Conservation (phyloP, 2,113 vertebrate genomes). For the Platysternon megacephalum region DNA sequence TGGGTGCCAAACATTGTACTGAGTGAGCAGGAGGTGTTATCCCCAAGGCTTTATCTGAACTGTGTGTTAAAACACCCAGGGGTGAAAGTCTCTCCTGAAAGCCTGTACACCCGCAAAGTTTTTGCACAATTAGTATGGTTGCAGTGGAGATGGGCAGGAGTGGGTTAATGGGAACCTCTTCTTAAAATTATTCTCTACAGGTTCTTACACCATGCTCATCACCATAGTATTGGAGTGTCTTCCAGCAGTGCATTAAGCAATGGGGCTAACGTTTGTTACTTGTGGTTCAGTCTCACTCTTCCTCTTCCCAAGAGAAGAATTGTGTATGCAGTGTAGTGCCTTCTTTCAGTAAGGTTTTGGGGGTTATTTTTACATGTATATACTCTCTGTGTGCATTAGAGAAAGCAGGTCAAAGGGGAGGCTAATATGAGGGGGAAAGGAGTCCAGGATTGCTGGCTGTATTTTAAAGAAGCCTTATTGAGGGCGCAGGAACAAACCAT, state of each 20-base stretch:
- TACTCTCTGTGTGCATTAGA: neutral
- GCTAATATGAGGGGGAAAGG: no score
- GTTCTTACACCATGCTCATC: neutral
- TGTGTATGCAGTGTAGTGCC: neutral
- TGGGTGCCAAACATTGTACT: neutral
- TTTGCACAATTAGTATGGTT: neutral
- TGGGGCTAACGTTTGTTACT: neutral
- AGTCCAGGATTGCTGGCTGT: no score
- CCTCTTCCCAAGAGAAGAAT: neutral
- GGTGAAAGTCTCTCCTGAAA: rapidly evolving
- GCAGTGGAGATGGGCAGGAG: neutral
- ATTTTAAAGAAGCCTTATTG: no score
- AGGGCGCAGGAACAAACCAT: no score
- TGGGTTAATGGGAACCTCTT: neutral
- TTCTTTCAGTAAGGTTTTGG: neutral
- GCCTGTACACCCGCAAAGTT: rapidly evolving
- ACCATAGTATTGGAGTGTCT: neutral
- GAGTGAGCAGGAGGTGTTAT: neutral
- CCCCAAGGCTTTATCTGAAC: neutral
- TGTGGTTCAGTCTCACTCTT: neutral
- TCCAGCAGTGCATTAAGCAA: neutral
- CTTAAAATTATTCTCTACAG: neutral
- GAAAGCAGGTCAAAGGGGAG: neutral
- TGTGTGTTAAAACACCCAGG: neutral
- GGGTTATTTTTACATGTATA: neutral